Base-by-base conservation (phyloP, 2,797 vertebrate genomes). In the Galago senegalensis region DNA sequence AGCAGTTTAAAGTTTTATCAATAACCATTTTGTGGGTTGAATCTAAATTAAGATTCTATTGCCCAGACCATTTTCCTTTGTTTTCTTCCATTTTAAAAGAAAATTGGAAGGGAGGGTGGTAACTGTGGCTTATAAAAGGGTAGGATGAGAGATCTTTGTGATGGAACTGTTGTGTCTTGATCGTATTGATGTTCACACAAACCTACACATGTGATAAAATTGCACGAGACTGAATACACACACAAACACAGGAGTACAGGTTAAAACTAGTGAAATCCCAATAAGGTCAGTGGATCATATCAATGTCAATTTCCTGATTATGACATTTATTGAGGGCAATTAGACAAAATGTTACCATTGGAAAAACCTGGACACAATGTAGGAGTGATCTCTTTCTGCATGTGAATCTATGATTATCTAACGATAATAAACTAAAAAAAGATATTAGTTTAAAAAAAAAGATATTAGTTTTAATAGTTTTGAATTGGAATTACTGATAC, bases 1-100 rank as follows among this genome's bases (percentile, higher is more conserved):
- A 95, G 82, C 40, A 81, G 93, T 84, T 93, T 91, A 81, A 91
- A 84, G 43, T 92, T 90, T 92, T 93, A 94, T 95, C 85, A 92
- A 20, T 90, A 92, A 90, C n/a, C 16, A 27, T 84, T 93, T 95
- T 91, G 49, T 87, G 60, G 27, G n/a, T 94, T 97, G 95, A 88
- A 76, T 93, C 58, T 93, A 95, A 96, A 95, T 91, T 89, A 86
- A 37, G 53, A 63, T 77, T 14, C 18, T 91, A 5, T 53, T 87
- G 7, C n/a, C 40, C 14, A 88, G 46, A 83, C 14, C 25, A 27
- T 80, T 90, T 93, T 94, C 72, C 95, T 43, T 37, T 2, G 2
- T 61, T 79, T 96, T 91, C 13, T 96, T 91, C 76, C 67, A 43
- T 79, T 94, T 81, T 80, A 49, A 93, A 89, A 70, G 56, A 70